Evolutionary conservation across 2,888 invertebrate genomes (phyloP).

Genomic region (Megamerina dolium): DNA sequence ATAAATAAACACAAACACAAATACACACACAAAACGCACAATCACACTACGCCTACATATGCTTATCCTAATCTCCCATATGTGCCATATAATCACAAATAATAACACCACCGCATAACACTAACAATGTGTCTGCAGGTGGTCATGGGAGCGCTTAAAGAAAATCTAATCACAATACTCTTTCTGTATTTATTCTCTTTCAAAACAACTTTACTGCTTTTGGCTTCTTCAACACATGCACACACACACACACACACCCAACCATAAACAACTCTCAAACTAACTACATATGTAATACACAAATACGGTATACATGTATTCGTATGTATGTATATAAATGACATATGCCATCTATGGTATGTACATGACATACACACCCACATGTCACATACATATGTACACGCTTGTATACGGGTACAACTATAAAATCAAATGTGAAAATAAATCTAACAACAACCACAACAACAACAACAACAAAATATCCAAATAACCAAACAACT

Average conservation of each 20-base stretch:
- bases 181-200: constrained; percentile 32
- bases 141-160: constrained; percentile 49
- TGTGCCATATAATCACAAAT: too few species aligned
- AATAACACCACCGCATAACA: constrained; percentile 1
- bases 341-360: too few species aligned
- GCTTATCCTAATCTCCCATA: too few species aligned
- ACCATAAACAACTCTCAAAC: too few species aligned
- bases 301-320: constrained; percentile 2
- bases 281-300: too few species aligned
- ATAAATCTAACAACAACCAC: too few species aligned
- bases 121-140: constrained; percentile 30
- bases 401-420: too few species aligned
- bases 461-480: too few species aligned
- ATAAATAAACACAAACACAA: constrained; percentile 7
- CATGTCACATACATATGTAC: too few species aligned
- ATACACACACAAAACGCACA: constrained; percentile 7
- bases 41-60: constrained; percentile 13
- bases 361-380: too few species aligned
- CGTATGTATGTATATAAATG: constrained; percentile 5
- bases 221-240: constrained; percentile 10
- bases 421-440: too few species aligned
- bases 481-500: constrained; percentile 13
- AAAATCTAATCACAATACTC: constrained; percentile 45
- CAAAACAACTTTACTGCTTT: constrained; percentile 4
- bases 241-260: constrained; percentile 14